A percentile compares a stretch with the other conserved stretches of the same genome.
Evolutionary conservation across 2,113 vertebrate genomes (phyloP).

Genomic region (Labeo rohita): DNA sequence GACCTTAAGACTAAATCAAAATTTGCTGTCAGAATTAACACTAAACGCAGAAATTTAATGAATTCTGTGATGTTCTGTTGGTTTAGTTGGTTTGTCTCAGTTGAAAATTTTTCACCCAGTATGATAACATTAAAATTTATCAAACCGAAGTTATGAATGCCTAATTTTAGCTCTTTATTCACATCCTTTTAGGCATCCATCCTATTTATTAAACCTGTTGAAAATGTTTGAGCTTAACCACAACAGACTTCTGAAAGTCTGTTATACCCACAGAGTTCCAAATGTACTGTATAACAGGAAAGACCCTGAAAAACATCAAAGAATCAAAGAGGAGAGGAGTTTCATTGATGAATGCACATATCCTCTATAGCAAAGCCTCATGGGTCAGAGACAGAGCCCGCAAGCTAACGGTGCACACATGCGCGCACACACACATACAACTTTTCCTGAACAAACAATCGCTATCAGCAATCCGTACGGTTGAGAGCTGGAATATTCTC

Average conservation of each 20-base stretch:
- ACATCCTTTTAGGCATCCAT: background rate
- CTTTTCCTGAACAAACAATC: background rate
- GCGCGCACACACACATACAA: conserved; percentile 9
- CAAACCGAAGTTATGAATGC: background rate
- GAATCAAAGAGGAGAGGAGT: conserved; percentile 9
- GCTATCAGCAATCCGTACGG: conserved; percentile 5
- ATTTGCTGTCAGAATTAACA: no score
- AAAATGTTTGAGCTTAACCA: background rate
- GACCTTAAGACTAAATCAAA: no score
- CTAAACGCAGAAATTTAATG: background rate
- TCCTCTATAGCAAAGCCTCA: conserved; percentile 14
- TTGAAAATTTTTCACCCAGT: background rate
- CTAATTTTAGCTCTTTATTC: background rate
- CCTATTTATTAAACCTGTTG: background rate
- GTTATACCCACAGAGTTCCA: background rate
- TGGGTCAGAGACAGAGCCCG: conserved; percentile 23
- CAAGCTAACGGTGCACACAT: conserved; percentile 11
- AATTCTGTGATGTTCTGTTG: background rate
- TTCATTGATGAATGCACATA: conserved; percentile 35
- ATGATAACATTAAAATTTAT: background rate
- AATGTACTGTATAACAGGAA: background rate
- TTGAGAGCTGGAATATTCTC: conserved; percentile 22
- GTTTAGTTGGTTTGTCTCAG: background rate
- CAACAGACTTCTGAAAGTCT: background rate
- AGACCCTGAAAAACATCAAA: conserved; percentile 5